These are phyloP conservation scores for Cryptops parisi DNA, from an alignment of 2,888 invertebrate genomes.

Conservation along the genomic window DNA sequence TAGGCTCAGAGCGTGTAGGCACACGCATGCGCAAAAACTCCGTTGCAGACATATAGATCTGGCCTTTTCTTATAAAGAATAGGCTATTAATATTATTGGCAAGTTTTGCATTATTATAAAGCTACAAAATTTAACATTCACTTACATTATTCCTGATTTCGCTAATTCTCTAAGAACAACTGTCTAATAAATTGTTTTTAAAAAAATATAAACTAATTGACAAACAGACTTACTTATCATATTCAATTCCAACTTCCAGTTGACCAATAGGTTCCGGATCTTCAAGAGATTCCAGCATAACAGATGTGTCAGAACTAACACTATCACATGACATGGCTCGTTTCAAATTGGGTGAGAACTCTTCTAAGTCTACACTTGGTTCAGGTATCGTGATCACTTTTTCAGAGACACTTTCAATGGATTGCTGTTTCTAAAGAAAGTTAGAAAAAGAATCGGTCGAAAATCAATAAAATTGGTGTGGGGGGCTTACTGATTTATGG, in stretches of 20 bases:
- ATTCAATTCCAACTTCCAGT: constrained; percentile 58
- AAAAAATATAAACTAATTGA: constrained; percentile 1
- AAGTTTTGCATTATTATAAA: too few relatives aligned
- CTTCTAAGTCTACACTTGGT: constrained; percentile 14
- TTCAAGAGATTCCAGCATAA: constrained; percentile 52
- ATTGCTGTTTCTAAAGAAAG: background rate
- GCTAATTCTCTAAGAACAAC: too few relatives aligned
- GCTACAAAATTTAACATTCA: too few relatives aligned
- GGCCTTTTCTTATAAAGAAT: too few relatives aligned
- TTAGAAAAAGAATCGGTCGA: background rate
- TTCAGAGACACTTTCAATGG: constrained; percentile 3
- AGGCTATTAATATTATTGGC: too few relatives aligned
- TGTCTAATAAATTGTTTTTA: too few relatives aligned
- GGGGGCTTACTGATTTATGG: background rate
- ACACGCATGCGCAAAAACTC: too few relatives aligned
- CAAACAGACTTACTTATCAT: constrained; percentile 47
- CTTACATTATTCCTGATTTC: too few relatives aligned
- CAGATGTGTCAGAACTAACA: constrained; percentile 62
- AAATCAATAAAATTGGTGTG: background rate
- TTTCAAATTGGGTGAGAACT: constrained; percentile 35
- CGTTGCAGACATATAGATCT: too few relatives aligned
- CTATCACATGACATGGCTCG: constrained; percentile 64
- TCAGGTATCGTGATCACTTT: constrained; percentile 1
- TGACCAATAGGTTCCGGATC: constrained; percentile 57
- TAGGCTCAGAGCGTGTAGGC: too few relatives aligned